Evolutionary conservation across 2,113 vertebrate genomes (phyloP), one percentile per base, ranked within the genome.

Genomic region (Microtus richardsoni): DNA sequence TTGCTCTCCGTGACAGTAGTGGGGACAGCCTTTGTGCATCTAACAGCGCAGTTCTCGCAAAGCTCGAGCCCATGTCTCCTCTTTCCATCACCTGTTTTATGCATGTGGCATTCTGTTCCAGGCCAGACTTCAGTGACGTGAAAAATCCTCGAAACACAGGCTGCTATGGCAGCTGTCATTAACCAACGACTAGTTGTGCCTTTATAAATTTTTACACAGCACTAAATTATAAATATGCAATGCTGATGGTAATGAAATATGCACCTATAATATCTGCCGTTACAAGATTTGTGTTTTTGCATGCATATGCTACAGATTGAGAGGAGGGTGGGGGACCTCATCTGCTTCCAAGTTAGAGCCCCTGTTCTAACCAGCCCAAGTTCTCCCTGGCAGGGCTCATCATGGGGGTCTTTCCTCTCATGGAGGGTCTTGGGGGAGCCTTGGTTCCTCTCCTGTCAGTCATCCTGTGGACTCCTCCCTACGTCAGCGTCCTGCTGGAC

Each of bases 131-230:
- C 84, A 17, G 22, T 36, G 96, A 95, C 77, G 58, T 94, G 97
- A 97, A 52, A 96, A 96, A 96, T 78, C 54, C 93, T n/a, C 87
- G 93, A 85, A 96, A 91, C 88, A 70, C 5, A 21, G 74, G 89
- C 94, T 95, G 95, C 94, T 91, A 73, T 14, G 0, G 60, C 19
- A 12, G 89, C 96, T 68, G 88, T 96, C 97, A 96, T 95, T 95
- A 96, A 91, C 95, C 95, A 91, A 74, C 91, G 94, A 89, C 96
- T 97, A 83, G 95, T 94, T 91, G 96, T 93, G 96, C 77, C 96
- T 98, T 96, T 97, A 95, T 97, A 88, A 93, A 95, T 97, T 96
- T 97, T 97, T 96, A 96, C 88, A 96, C 90, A 44, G 87, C 11
- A 3, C 90, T 97, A 84, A 97, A 94, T 96, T 97, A 97, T 95